Percentiles rank a stretch among this genome's conserved stretches.
Conservation (phyloP, 2,888 invertebrate species). For the Parochlus steinenii region DNA sequence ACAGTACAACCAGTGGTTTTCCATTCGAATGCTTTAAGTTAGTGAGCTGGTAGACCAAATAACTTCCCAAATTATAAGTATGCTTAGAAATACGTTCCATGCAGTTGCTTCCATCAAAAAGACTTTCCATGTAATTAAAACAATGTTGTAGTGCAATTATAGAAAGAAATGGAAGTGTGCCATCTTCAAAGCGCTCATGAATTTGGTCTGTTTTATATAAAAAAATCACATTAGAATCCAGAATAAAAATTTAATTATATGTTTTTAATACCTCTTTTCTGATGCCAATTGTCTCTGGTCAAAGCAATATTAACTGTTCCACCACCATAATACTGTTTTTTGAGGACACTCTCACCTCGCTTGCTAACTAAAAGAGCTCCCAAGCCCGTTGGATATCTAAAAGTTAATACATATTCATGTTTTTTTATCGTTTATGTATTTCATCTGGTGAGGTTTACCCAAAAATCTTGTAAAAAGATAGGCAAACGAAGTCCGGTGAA, state of each 20-base stretch:
- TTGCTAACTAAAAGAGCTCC: conserved; percentile 67
- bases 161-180: conserved; percentile 74
- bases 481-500: conserved; percentile 74
- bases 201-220: conserved; percentile 13
- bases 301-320: conserved; percentile 81
- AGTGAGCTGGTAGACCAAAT: conserved; percentile 45
- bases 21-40: conserved; percentile 56
- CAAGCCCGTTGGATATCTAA: conserved; percentile 73
- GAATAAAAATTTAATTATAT: conserved; percentile 2
- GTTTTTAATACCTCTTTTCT: conserved; percentile 48
- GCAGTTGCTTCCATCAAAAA: conserved; percentile 21
- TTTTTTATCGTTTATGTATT: too few relatives aligned
- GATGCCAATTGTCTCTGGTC: conserved; percentile 51
- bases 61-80: conserved; percentile 58
- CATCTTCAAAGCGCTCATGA: conserved; percentile 75
- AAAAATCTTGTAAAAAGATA: conserved; percentile 97
- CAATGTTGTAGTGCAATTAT: conserved; percentile 70
- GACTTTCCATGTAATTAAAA: conserved; percentile 47
- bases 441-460: conserved; percentile 24
- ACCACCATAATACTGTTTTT: conserved; percentile 74
- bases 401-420: conserved; percentile 1
- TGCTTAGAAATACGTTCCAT: conserved; percentile 53
- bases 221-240: conserved; percentile 1
- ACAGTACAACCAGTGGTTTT: conserved; percentile 46
- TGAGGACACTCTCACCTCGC: conserved; percentile 25